Evolutionary conservation across 2,113 vertebrate genomes (phyloP).

Genomic region (Eudorcas thomsonii): DNA sequence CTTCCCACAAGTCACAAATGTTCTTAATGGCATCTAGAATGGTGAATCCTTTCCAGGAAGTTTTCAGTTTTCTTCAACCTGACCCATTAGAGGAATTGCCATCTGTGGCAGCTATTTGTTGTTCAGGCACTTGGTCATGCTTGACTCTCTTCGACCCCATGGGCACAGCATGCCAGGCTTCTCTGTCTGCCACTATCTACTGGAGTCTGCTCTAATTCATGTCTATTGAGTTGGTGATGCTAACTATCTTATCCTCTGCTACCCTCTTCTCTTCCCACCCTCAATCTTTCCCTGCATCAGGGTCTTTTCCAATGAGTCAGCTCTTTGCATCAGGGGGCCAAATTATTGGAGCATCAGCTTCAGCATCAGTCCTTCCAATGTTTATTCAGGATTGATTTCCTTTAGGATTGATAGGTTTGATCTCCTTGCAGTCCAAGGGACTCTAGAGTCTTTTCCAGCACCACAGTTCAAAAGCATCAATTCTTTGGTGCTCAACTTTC

Average conservation of each 20-base stretch:
- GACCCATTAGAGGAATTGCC: background rate
- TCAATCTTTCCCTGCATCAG: background rate
- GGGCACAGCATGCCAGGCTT: background rate
- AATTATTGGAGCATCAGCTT: background rate
- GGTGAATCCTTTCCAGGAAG: background rate
- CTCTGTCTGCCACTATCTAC: background rate
- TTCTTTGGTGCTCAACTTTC: background rate
- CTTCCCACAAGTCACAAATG: background rate
- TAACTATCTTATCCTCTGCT: background rate
- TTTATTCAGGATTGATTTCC: background rate
- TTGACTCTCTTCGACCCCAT: background rate
- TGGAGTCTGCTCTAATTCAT: background rate
- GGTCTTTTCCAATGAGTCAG: background rate
- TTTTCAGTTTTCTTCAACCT: background rate
- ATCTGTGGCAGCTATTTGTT: background rate
- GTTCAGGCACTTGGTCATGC: background rate
- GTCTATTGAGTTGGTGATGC: background rate
- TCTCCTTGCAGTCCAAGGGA: background rate
- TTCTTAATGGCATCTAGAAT: background rate
- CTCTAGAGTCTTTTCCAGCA: background rate
- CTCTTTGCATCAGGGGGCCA: background rate
- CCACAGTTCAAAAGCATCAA: background rate
- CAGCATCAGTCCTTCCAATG: background rate
- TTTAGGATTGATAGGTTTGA: background rate
- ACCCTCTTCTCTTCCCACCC: background rate